Evolutionary conservation across 92 coral and sea anemone species (phyloP), one percentile per base, ranked within the genome.

Genomic region (Micromussa lordhowensis): DNA sequence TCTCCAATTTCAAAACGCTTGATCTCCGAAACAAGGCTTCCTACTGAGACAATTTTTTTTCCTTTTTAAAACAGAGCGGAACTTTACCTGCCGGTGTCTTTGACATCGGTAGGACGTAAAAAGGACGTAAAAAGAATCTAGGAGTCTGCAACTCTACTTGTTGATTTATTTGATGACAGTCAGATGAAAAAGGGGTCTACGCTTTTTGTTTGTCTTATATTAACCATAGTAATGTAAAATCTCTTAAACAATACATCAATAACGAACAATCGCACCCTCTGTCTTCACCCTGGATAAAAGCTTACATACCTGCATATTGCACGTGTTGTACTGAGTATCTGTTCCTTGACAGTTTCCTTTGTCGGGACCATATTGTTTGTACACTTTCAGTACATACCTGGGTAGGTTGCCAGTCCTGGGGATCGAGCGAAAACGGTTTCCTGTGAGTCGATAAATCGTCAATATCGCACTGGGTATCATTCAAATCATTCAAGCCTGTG

Each of bases 301-400:
- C 2, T 3, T 35, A 17, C 78, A 1, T 86, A 95, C 98, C 98
- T 95, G 96, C 63, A 90, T 81, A 84, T 95, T 95, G 64, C 98
- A 95, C 22, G 98, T 93, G 66, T 87, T 88, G 79, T 93, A 95
- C 83, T 95, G 96, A 24, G 91, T 91, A 48, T 92, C 91, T 3
- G 91, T 85, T 36, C 98, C 98, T 5, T 91, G 92, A 48, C 98
- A 95, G 32, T 86, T 93, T 78, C 94, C 92, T 78, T 36, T 88
- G 88, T 86, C 89, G 76, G 85, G 95, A 78, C 73, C 90, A 70
- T 88, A 93, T 40, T 90, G 91, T 57, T 91, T 88, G 93, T 93
- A 95, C 75, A 93, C 92, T 64, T 94, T 94, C 48, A 93, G 75
- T 51, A 95, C 91, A 55, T 93, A 95, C 86, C 87, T 92, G 21